These are phyloP conservation scores for Philotrypesis tridentata DNA, from an alignment of 1,140 invertebrate genomes.

Conservation along the genomic window DNA sequence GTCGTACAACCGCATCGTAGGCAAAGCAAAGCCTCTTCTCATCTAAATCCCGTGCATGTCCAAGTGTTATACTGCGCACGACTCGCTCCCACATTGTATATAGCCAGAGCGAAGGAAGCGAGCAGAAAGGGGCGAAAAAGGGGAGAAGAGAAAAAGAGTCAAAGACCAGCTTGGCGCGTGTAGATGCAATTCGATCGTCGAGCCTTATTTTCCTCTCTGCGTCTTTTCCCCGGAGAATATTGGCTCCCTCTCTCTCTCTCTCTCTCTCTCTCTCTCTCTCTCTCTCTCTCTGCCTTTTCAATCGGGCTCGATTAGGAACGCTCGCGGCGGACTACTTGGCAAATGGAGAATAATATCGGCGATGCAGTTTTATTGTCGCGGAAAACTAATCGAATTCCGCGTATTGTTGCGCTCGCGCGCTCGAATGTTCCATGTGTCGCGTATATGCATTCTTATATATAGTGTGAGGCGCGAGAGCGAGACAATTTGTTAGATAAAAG, in stretches of 20 bases:
- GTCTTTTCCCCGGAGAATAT: not conserved
- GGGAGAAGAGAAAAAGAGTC: not conserved
- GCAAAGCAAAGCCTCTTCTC: not conserved
- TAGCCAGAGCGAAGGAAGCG: not conserved
- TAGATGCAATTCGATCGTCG: conserved; percentile 4
- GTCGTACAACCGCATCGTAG: not conserved
- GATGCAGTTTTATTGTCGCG: no score
- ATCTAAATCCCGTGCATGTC: conserved; percentile 5
- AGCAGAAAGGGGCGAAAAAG: not conserved
- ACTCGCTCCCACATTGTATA: not conserved
- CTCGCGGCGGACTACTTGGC: not conserved
- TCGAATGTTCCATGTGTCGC: no score
- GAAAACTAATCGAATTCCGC: not conserved
- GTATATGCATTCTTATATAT: no score
- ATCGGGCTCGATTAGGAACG: conserved; percentile 1
- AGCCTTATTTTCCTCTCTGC: not conserved
- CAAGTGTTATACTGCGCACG: not conserved
- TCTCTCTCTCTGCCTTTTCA: conserved; percentile 3
- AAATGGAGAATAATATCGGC: not conserved
- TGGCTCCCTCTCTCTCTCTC: no score
- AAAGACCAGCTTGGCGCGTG: not conserved
- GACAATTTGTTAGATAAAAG: not conserved
- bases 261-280: no score
- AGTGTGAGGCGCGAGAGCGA: no score
- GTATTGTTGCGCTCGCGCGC: no score